A percentile compares a stretch with the other conserved stretches of the same genome.
These are phyloP conservation scores for Acleris cristana DNA, from an alignment of 2,888 invertebrate species.

Conservation along the genomic window DNA sequence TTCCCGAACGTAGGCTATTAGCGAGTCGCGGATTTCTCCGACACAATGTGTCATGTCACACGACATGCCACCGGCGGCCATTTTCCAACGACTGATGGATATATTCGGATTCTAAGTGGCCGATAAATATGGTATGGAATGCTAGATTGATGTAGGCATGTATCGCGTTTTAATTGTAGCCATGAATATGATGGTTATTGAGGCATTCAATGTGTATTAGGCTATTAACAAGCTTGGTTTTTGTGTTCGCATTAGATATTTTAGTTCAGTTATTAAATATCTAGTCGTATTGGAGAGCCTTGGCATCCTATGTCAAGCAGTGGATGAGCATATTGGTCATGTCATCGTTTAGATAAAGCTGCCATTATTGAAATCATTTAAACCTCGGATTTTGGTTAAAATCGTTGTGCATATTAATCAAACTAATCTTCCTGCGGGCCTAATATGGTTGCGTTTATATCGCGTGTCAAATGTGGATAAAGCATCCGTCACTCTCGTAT, in stretches of 20 bases:
- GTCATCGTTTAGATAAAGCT: no score
- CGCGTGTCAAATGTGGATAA: no score
- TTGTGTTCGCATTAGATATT: not conserved
- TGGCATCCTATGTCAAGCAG: no score
- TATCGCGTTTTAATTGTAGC: constrained; percentile 23
- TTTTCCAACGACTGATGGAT: constrained; percentile 27
- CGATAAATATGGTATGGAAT: constrained; percentile 3
- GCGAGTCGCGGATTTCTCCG: constrained; percentile 32
- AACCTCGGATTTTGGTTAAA: no score
- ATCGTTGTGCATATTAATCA: no score
- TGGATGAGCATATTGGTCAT: no score
- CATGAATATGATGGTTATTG: constrained; percentile 1
- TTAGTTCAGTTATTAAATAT: not conserved
- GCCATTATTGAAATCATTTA: no score
- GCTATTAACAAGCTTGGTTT: constrained; percentile 1
- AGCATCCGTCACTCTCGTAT: no score
- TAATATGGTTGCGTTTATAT: no score
- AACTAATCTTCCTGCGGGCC: no score
- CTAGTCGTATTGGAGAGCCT: not conserved
- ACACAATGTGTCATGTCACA: constrained; percentile 23
- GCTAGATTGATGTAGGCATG: constrained; percentile 16
- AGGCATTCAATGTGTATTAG: constrained; percentile 2
- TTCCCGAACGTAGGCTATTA: constrained; percentile 28
- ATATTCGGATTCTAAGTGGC: constrained; percentile 16
- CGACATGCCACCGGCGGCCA: constrained; percentile 8